Evolutionary conservation across 35 echinoderm and acorn worm species (phyloP).

Genomic region (Hemicentrotus pulcherrimus): DNA sequence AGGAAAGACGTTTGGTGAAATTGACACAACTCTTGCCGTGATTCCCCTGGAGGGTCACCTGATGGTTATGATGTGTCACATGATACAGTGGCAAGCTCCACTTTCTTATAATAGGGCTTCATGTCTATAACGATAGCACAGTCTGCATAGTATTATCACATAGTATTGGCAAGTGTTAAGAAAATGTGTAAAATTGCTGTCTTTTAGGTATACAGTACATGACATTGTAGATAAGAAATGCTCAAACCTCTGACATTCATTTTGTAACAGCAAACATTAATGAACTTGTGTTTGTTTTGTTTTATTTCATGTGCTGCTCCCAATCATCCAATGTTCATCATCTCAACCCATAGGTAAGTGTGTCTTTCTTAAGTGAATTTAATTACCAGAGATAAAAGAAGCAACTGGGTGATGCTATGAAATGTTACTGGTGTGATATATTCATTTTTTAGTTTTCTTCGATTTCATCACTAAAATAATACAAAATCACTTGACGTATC

Average conservation of each 20-base stretch:
- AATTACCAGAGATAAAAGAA: too few relatives aligned
- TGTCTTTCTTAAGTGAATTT: too few relatives aligned
- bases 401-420: too few relatives aligned
- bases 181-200: neutral
- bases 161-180: neutral
- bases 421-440: too few relatives aligned
- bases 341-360: neutral
- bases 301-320: neutral
- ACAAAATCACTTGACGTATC: too few relatives aligned
- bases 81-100: slow-evolving; percentile 28
- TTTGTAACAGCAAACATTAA: neutral
- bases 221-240: neutral
- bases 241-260: neutral
- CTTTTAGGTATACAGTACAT: neutral
- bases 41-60: slow-evolving; percentile 34
- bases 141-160: neutral
- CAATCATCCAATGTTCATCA: neutral
- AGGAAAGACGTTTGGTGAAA: neutral
- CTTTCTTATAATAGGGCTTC: neutral
- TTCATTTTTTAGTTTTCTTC: too few relatives aligned
- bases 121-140: neutral
- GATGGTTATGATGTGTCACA: slow-evolving; percentile 10
- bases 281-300: neutral
- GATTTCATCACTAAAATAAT: too few relatives aligned
- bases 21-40: slow-evolving; percentile 20